Evolutionary conservation across 1,140 invertebrate species (phyloP).

Genomic region (Bradysia coprophila): DNA sequence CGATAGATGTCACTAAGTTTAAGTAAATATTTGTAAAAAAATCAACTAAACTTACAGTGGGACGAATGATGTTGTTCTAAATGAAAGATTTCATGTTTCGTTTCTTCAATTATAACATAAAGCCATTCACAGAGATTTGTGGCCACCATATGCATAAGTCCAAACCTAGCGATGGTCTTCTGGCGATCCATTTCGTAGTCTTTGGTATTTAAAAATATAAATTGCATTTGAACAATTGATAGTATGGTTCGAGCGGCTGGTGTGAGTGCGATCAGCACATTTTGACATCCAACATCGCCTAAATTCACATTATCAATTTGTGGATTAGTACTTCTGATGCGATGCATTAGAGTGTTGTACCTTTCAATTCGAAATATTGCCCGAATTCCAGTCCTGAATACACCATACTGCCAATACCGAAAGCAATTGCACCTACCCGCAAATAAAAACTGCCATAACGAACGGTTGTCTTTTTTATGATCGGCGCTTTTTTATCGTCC

Average conservation of each 20-base stretch:
- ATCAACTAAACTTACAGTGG: neutral
- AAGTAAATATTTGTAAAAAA: too few species aligned
- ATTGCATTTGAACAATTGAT: conserved; percentile 47
- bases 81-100: conserved; percentile 55
- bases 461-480: conserved; percentile 20
- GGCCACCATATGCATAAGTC: conserved; percentile 68
- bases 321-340: too few species aligned
- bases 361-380: conserved; percentile 40
- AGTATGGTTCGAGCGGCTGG: conserved; percentile 40
- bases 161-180: conserved; percentile 49
- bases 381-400: conserved; percentile 50
- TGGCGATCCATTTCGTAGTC: conserved; percentile 40
- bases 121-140: conserved; percentile 69
- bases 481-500: conserved; percentile 5
- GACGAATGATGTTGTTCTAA: conserved; percentile 22
- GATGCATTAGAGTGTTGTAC: too few species aligned
- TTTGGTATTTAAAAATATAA: conserved; percentile 49
- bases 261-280: conserved; percentile 35
- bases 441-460: conserved; percentile 62
- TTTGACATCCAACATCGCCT: conserved; percentile 27
- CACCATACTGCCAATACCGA: conserved; percentile 53
- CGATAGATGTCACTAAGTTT: too few species aligned
- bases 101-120: conserved; percentile 63
- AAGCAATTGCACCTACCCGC: conserved; percentile 56
- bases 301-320: too few species aligned